Base-by-base conservation (phyloP, 2,113 vertebrate species). In the Oplegnathus fasciatus region DNA sequence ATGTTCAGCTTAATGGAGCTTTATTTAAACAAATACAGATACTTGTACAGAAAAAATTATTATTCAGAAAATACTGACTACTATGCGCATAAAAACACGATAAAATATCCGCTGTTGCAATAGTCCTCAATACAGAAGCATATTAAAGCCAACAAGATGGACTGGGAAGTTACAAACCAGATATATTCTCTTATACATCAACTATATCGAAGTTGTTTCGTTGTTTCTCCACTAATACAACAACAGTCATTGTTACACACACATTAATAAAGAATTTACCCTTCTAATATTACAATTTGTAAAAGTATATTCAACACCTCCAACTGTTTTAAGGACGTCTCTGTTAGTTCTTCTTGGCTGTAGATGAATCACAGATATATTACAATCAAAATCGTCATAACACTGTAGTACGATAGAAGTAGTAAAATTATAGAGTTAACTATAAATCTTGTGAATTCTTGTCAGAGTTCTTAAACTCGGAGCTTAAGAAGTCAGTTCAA, bases 21-120 rank as follows among this genome's bases (percentile, higher is more conserved):
- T 92, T 91, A 91, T 91, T 92, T 79, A 61, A 77, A 75, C 54
- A 91, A 85, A 87, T 81, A 86, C 68, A 83, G 24, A 62, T 58
- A 54, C 24, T 66, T 71, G 72, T 68, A 14, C 68, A 82, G 30
- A 14, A 67, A 82, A 88, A 91, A 86, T 40, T 26, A 42, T 28
- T 44, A 17, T 64, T 62, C 30, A 71, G 24, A 69, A 86, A 92
- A 90, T 82, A 84, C 54, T 67, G 83, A 86, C 28, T 22, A 50
- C 55, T 77, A 20, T 70, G 52, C 37, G 76, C 40, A 72, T 24
- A 50, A 64, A 66, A 62, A 55, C 52, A 28, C 26, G 3, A 42
- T 20, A 4, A 82, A 60, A 85, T 37, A 61, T 71, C 32, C 70
- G 68, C 74, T n/a, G 37, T 37, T 69, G 34, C 22, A 26, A 32